phyloP scores from a whole-genome alignment of 2,888 invertebrate genomes.

The Hypena proboscidalis region DNA sequence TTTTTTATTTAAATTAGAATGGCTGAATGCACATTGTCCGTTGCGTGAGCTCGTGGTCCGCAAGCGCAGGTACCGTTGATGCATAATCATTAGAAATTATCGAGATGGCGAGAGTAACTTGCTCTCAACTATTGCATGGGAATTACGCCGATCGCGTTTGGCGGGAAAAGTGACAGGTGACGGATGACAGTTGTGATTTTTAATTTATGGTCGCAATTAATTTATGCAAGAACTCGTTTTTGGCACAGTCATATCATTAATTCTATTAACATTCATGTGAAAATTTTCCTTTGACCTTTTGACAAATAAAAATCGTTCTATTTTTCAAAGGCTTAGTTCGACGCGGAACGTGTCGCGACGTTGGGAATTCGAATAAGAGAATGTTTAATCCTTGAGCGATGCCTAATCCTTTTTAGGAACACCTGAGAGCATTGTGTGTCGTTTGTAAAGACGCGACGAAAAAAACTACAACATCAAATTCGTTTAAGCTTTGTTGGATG shows the following conservation, averaged over 20 bases:
- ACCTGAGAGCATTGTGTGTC: constrained; percentile 48
- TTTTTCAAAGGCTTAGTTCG: constrained; percentile 37
- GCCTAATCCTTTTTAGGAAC: constrained; percentile 61
- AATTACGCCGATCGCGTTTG: constrained; percentile 64
- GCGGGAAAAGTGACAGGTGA: constrained; percentile 76
- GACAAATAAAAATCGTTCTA: constrained; percentile 19
- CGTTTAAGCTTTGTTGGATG: constrained; percentile 47
- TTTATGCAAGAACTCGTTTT: constrained; percentile 21
- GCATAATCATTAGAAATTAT: constrained; percentile 81
- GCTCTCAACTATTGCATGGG: constrained; percentile 66
- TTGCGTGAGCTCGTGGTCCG: constrained; percentile 83
- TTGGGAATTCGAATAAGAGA: constrained; percentile 68
- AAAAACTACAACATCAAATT: constrained; percentile 51
- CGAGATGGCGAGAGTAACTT: constrained; percentile 68
- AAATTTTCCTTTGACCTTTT: constrained; percentile 19
- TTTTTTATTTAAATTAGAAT: constrained; percentile 78
- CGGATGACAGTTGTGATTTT: constrained; percentile 39
- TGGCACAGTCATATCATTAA: constrained; percentile 6
- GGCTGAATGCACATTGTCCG: constrained; percentile 82
- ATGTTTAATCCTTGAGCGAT: constrained; percentile 58
- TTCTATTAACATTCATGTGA: not conserved
- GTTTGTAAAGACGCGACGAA: constrained; percentile 50
- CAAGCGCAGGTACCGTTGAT: constrained; percentile 76
- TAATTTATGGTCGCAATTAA: constrained; percentile 29
- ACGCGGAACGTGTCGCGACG: constrained; percentile 65